Conservation (phyloP, 2,113 vertebrate genomes). For the Tyrannus savana region DNA sequence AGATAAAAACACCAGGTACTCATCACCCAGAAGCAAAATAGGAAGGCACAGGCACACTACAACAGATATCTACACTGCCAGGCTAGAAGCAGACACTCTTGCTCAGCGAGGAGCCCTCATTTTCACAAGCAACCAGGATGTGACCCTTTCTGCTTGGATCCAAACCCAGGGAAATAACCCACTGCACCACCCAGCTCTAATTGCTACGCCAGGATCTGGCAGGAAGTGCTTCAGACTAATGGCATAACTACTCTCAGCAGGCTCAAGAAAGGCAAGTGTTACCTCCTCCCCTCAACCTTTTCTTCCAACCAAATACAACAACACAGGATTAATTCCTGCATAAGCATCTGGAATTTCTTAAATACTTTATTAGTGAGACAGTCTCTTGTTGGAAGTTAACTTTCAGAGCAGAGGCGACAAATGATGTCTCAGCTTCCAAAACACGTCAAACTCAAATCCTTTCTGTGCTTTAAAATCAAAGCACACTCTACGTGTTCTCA, state of each 20-base stretch:
- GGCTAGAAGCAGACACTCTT: not conserved
- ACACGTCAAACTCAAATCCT: not conserved
- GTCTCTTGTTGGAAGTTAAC: conserved; percentile 24
- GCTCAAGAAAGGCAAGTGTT: not conserved
- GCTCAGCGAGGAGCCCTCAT: not conserved
- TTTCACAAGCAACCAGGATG: not conserved
- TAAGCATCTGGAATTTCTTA: conserved; percentile 54
- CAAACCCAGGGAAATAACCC: not conserved
- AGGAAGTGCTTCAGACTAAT: conserved; percentile 45
- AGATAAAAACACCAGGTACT: not conserved
- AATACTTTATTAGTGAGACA: not conserved
- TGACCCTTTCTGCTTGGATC: not conserved
- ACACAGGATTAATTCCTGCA: conserved; percentile 13
- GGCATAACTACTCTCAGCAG: conserved; percentile 16
- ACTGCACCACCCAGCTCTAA: not conserved
- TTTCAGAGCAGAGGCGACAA: not conserved
- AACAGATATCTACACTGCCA: not conserved
- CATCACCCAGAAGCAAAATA: not conserved
- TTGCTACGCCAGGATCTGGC: not conserved
- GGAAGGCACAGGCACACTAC: not conserved
- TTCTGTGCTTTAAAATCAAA: conserved; percentile 23
- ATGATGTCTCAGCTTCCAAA: not conserved
- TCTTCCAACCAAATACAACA: not conserved
- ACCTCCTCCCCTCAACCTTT: not conserved
- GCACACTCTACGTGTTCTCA: not conserved